phyloP scores from a whole-genome alignment of 2,797 vertebrate species.

The Nasua narica region DNA sequence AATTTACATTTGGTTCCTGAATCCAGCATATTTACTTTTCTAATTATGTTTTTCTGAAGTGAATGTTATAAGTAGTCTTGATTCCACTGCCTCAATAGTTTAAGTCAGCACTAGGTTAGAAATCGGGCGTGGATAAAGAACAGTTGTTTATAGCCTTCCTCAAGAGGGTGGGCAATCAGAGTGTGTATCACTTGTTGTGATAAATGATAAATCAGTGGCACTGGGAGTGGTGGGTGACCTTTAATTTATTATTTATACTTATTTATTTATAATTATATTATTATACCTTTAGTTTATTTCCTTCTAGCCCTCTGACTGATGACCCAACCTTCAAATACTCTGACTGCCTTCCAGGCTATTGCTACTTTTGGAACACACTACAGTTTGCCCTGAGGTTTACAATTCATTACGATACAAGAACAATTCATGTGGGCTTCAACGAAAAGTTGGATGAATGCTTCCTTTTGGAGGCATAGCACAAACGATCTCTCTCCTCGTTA shows the following conservation, averaged over 20 bases:
- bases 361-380: neutral
- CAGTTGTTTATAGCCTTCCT: neutral
- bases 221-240: neutral
- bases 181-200: neutral
- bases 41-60: constrained; percentile 41
- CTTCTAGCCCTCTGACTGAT: neutral
- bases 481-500: neutral
- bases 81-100: neutral
- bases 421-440: neutral
- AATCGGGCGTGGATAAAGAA: neutral
- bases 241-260: neutral
- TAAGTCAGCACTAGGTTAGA: constrained; percentile 5
- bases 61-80: constrained; percentile 16
- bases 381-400: neutral
- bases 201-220: neutral
- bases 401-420: neutral
- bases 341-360: neutral
- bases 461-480: neutral
- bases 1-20: constrained; percentile 54
- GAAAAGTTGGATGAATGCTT: constrained; percentile 1
- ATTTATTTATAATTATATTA: too few species aligned
- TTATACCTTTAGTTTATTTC: neutral
- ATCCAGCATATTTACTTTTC: constrained; percentile 8
- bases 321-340: neutral
- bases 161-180: neutral